phyloP scores from a whole-genome alignment of 2,797 vertebrate species.

The Spondyliosoma cantharus region DNA sequence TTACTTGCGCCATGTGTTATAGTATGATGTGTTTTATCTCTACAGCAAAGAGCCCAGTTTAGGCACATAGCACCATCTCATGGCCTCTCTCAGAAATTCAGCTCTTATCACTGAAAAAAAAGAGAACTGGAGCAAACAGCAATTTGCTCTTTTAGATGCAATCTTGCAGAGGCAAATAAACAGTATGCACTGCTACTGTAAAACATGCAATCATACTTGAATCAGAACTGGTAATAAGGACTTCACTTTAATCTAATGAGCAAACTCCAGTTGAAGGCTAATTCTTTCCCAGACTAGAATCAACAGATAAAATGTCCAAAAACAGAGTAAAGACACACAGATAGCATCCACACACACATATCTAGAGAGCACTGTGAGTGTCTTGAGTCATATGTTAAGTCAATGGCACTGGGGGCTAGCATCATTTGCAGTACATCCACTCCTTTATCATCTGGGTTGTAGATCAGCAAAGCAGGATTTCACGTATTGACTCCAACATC shows the following conservation, averaged over 20 bases:
- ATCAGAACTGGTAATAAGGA: too few species aligned
- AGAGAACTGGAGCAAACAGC: not conserved
- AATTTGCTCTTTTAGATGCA: not conserved
- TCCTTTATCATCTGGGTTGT: constrained; percentile 25
- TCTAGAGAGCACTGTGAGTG: not conserved
- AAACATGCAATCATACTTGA: not conserved
- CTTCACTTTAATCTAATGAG: too few species aligned
- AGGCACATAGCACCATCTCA: constrained; percentile 84
- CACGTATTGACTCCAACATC: constrained; percentile 20
- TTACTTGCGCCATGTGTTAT: constrained; percentile 22
- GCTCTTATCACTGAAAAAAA: constrained; percentile 10
- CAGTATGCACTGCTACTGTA: not conserved
- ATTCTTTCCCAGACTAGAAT: not conserved
- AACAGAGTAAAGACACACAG: not conserved
- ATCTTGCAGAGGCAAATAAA: not conserved
- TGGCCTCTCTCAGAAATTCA: constrained; percentile 77
- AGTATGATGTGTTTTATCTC: constrained; percentile 22
- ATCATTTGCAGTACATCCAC: constrained; percentile 4
- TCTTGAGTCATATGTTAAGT: constrained; percentile 23
- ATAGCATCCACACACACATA: not conserved
- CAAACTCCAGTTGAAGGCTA: not conserved
- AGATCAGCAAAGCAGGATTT: constrained; percentile 30
- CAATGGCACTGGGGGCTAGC: not conserved
- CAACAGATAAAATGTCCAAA: not conserved
- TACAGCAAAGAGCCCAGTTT: constrained; percentile 36